Percentiles rank a stretch among this genome's conserved stretches.
phyloP scores from a whole-genome alignment of 2,113 vertebrate species.

The Heteronetta atricapilla region DNA sequence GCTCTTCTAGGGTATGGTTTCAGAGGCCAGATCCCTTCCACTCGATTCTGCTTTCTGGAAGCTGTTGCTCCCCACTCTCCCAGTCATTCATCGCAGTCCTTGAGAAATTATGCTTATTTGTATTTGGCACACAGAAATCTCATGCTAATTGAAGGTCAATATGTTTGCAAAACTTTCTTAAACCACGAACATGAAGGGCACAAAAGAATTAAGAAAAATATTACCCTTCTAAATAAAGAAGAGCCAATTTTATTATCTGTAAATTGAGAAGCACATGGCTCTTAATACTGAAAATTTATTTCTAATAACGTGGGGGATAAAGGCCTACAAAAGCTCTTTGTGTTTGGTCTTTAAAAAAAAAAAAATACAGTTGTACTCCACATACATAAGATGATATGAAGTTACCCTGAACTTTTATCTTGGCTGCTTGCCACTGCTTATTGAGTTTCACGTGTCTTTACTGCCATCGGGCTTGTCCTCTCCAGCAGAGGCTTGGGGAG shows the following conservation, averaged over 20 bases:
- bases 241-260: not conserved
- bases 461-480: slow-evolving; percentile 25
- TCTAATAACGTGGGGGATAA: not conserved
- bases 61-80: not conserved
- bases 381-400: not conserved
- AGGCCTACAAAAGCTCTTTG: not conserved
- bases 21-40: not conserved
- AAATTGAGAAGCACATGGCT: not conserved
- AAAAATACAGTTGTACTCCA: not conserved
- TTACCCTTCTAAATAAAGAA: not conserved
- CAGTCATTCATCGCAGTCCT: not conserved
- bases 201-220: slow-evolving; percentile 4
- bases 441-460: not conserved
- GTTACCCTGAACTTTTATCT: not conserved
- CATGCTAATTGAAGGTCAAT: not conserved
- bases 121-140: not conserved
- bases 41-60: slow-evolving; percentile 25
- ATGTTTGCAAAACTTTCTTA: not conserved
- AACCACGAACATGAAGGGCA: not conserved
- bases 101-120: slow-evolving; percentile 5
- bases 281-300: not conserved
- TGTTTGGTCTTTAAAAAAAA: not conserved
- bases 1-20: slow-evolving; percentile 41
- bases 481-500: slow-evolving; percentile 43
- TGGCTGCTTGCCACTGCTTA: slow-evolving; percentile 10